Evolutionary conservation across 2,797 vertebrate genomes (phyloP).

Genomic region (Smutsia temminckii): DNA sequence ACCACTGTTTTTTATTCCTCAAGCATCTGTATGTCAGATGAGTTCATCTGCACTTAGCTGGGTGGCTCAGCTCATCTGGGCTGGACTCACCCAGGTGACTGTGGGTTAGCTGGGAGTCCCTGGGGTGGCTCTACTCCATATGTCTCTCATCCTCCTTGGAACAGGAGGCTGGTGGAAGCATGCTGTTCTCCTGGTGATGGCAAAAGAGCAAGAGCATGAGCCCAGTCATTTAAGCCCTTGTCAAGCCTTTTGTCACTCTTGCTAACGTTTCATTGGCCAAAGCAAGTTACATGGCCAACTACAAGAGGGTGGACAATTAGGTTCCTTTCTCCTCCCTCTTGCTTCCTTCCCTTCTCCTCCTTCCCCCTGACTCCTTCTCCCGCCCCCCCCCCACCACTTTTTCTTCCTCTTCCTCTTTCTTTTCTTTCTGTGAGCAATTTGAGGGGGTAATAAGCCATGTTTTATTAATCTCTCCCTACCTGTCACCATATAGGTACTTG

Average conservation of each 20-base stretch:
- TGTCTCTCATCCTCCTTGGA: background rate
- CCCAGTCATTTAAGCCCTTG: no score
- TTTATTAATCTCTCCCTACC: background rate
- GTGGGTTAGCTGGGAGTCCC: background rate
- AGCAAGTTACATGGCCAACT: background rate
- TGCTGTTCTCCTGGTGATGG: background rate
- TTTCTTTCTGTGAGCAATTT: background rate
- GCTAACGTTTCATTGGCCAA: background rate
- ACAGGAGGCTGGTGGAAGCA: background rate
- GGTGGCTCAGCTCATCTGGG: background rate
- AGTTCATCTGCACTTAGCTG: background rate
- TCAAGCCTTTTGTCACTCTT: background rate
- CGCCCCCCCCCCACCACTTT: no score
- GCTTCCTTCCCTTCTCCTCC: background rate
- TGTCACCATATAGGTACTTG: background rate
- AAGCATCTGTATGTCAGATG: background rate
- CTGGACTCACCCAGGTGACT: fast-evolving
- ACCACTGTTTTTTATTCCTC: background rate
- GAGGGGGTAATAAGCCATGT: background rate
- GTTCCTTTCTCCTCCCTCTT: background rate
- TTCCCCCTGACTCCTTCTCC: no score
- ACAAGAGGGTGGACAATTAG: background rate
- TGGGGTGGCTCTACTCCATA: fast-evolving
- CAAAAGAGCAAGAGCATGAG: background rate
- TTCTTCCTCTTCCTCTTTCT: fast-evolving